These are phyloP conservation scores for Seira musarum DNA, from an alignment of 2,888 invertebrate species.

Conservation along the genomic window DNA sequence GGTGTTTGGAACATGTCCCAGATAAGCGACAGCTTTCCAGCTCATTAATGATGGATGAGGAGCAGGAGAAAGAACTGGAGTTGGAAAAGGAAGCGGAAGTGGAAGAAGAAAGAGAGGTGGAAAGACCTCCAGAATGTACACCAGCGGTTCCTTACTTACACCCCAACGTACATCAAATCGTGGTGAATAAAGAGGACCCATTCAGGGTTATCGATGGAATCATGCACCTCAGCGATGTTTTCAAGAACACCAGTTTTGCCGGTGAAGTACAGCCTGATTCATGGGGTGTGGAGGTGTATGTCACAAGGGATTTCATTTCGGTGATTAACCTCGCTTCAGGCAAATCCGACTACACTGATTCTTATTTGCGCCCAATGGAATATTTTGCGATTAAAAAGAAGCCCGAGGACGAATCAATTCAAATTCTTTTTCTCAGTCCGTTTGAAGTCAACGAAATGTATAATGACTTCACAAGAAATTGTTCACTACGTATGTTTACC, in stretches of 20 bases:
- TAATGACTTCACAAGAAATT: slow-evolving; percentile 8
- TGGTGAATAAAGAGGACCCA: neutral
- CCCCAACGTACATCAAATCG: neutral
- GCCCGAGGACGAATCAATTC: neutral
- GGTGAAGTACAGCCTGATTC: slow-evolving; percentile 2
- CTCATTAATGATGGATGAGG: slow-evolving; percentile 45
- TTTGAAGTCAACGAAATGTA: slow-evolving; percentile 50
- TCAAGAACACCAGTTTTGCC: slow-evolving; percentile 19
- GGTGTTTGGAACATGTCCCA: slow-evolving; percentile 11
- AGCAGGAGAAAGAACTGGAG: slow-evolving; percentile 33
- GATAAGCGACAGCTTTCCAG: slow-evolving; percentile 8
- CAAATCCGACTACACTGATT: neutral
- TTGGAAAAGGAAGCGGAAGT: too few relatives aligned
- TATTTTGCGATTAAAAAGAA: slow-evolving; percentile 13
- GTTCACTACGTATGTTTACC: slow-evolving; percentile 43
- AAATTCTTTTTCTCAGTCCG: slow-evolving; percentile 39
- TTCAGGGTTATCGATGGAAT: neutral
- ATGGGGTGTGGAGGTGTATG: slow-evolving; percentile 24
- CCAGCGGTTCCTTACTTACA: neutral
- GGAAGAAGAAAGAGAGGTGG: slow-evolving; percentile 16
- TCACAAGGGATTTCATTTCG: slow-evolving; percentile 29
- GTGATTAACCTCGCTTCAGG: too few relatives aligned
- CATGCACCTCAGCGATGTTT: neutral
- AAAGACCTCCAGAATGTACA: neutral
- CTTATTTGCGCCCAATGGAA: slow-evolving; percentile 13